These are phyloP conservation scores for Caenorhabditis doughertyi DNA, from an alignment of 2,888 invertebrate genomes.

Conservation along the genomic window DNA sequence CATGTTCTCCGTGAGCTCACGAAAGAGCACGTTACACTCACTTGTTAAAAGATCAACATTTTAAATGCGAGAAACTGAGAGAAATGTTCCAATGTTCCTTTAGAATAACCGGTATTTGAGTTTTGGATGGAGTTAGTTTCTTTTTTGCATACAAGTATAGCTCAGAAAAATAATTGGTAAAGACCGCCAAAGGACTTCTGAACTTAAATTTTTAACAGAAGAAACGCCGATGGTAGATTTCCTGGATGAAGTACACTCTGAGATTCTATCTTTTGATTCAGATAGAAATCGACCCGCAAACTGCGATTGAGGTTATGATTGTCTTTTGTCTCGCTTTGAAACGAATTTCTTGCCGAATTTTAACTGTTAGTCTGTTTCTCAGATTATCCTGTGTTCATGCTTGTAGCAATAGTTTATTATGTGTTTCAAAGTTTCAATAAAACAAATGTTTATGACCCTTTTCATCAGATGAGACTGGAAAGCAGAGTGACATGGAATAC, in stretches of 20 bases:
- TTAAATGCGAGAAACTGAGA: too few species aligned
- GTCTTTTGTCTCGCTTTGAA: slow-evolving; percentile 11
- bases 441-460: neutral
- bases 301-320: slow-evolving; percentile 35
- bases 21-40: slow-evolving; percentile 39
- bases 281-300: slow-evolving; percentile 53
- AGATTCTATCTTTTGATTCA: neutral
- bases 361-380: neutral
- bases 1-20: slow-evolving; percentile 42
- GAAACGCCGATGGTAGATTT: neutral
- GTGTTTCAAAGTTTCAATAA: too few species aligned
- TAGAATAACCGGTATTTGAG: neutral
- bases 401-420: neutral
- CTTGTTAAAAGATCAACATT: slow-evolving; percentile 19
- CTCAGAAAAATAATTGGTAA: too few species aligned
- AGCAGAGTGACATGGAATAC: neutral
- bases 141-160: too few species aligned
- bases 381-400: neutral
- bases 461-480: slow-evolving; percentile 21
- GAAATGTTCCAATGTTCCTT: neutral
- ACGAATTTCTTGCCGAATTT: neutral
- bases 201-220: neutral
- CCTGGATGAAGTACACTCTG: neutral
- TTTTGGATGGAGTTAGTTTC: neutral
- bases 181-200: too few species aligned